Percentiles rank a stretch among this genome's conserved stretches.
Evolutionary conservation across 2,888 invertebrate species (phyloP).

Genomic region (Cylloceria caligata): DNA sequence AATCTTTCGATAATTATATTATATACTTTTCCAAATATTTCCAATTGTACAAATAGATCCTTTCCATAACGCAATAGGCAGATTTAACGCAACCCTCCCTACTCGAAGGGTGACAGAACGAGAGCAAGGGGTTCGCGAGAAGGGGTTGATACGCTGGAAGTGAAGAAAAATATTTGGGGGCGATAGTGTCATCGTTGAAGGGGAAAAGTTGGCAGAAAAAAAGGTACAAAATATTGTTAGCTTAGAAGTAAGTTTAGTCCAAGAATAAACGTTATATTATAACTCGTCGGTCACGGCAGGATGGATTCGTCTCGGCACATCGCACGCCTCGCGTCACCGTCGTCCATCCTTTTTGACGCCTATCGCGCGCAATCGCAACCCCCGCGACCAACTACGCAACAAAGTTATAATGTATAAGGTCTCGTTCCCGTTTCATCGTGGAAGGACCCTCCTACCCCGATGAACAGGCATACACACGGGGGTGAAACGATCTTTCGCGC

Average conservation of each 20-base stretch:
- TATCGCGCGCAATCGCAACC: constrained; percentile 58
- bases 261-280: constrained; percentile 28
- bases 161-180: neutral
- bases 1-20: neutral
- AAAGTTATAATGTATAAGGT: neutral
- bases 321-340: constrained; percentile 61
- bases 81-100: neutral
- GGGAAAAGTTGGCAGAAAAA: neutral
- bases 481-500: constrained; percentile 66
- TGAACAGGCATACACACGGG: constrained; percentile 45
- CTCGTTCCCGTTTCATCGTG: constrained; percentile 30
- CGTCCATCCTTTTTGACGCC: constrained; percentile 61
- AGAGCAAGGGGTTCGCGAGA: neutral
- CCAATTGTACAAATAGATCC: too few species aligned
- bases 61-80: neutral
- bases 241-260: neutral
- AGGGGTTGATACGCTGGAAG: constrained; percentile 10
- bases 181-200: neutral
- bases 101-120: neutral
- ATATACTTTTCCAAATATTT: neutral
- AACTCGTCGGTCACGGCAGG: constrained; percentile 64
- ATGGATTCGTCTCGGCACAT: constrained; percentile 70
- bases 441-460: neutral
- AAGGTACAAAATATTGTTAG: constrained; percentile 33
- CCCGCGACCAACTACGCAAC: constrained; percentile 15